Conservation (phyloP, 2,797 vertebrate species). For the Poecilia picta region DNA sequence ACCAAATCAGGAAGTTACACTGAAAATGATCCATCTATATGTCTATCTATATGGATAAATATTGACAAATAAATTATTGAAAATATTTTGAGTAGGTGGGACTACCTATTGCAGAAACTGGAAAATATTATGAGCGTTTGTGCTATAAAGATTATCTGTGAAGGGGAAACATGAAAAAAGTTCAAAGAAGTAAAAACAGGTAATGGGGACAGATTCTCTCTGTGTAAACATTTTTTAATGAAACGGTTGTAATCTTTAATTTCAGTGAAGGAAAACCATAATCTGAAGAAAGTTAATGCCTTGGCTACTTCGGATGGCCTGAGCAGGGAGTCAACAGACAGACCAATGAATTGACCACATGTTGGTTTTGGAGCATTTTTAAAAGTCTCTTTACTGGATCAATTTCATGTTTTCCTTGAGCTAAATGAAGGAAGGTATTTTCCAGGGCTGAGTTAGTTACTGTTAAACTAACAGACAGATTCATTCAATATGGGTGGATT, state of each 20-base stretch:
- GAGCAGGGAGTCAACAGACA: neutral
- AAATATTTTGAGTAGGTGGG: too few species aligned
- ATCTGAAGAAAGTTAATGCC: neutral
- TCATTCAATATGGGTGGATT: too few species aligned
- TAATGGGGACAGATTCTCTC: neutral
- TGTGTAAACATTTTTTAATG: neutral
- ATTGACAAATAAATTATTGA: too few species aligned
- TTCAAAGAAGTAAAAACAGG: neutral
- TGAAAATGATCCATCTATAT: too few species aligned
- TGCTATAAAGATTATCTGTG: neutral
- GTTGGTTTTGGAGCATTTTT: neutral
- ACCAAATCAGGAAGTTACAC: too few species aligned
- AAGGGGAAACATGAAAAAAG: neutral
- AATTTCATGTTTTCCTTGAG: neutral
- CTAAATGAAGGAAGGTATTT: too few species aligned
- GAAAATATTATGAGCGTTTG: neutral
- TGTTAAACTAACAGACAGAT: too few species aligned
- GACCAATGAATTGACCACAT: neutral
- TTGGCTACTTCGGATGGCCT: neutral
- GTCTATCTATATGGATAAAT: too few species aligned
- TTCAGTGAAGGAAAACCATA: neutral
- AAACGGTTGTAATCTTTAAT: neutral
- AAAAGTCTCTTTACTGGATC: neutral
- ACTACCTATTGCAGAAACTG: too few species aligned
- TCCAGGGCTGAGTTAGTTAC: too few species aligned